Percentiles rank a stretch among this genome's conserved stretches.
phyloP scores from a whole-genome alignment of 2,888 invertebrate genomes.

The Lepidochrysops patricia region DNA sequence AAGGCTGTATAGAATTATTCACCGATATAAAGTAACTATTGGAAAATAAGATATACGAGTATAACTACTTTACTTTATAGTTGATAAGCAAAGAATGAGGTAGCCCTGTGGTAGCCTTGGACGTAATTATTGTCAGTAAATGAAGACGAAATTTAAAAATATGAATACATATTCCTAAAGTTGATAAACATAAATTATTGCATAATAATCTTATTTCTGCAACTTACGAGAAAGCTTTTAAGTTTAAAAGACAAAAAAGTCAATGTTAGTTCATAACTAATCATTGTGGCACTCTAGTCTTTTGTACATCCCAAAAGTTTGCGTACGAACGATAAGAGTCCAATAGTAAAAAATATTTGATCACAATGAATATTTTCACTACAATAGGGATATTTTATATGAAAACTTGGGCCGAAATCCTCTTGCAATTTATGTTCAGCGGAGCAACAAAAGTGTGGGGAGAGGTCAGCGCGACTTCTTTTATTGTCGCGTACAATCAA shows the following conservation, averaged over 20 bases:
- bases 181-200: too few species aligned
- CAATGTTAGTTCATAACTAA: too few species aligned
- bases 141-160: too few species aligned
- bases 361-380: constrained; percentile 6
- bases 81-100: too few species aligned
- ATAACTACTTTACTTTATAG: neutral
- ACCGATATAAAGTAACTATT: neutral
- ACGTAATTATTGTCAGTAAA: too few species aligned
- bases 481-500: constrained; percentile 66
- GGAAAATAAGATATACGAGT: neutral
- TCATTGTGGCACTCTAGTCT: too few species aligned
- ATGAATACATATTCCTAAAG: too few species aligned
- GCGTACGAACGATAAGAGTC: neutral
- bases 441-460: constrained; percentile 68
- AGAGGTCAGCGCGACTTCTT: constrained; percentile 60
- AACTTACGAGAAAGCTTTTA: too few species aligned
- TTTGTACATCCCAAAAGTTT: neutral
- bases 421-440: constrained; percentile 72
- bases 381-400: constrained; percentile 27
- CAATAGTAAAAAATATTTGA: constrained; percentile 2
- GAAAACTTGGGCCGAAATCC: constrained; percentile 64
- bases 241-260: too few species aligned
- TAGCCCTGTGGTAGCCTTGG: too few species aligned
- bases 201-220: too few species aligned
- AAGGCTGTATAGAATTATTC: constrained; percentile 19